Evolutionary conservation across 2,797 vertebrate species (phyloP).

Genomic region (Nannoperca australis): DNA sequence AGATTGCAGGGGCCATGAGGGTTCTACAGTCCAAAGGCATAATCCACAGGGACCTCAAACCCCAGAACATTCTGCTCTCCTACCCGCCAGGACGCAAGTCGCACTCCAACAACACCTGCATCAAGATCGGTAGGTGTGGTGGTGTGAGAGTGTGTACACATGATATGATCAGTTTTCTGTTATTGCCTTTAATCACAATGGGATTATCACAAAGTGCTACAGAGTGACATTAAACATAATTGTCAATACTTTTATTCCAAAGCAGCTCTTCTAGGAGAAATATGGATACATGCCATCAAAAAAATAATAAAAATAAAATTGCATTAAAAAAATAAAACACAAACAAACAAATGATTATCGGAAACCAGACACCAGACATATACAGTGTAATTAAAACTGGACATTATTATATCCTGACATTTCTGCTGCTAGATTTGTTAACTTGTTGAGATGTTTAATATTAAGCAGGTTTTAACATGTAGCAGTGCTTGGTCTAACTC

Average conservation of each 20-base stretch:
- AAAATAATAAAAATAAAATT: neutral
- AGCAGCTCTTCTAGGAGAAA: neutral
- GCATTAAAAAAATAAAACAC: neutral
- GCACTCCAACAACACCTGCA: slow-evolving; percentile 95
- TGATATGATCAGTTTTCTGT: neutral
- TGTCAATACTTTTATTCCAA: neutral
- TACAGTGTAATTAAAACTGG: neutral
- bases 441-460: neutral
- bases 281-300: too few species aligned
- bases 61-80: slow-evolving; percentile 96
- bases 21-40: slow-evolving; percentile 95
- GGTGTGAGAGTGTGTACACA: neutral
- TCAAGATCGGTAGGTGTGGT: slow-evolving; percentile 92
- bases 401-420: neutral
- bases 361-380: neutral
- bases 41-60: slow-evolving; percentile 97
- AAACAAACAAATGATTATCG: neutral
- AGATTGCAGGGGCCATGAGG: slow-evolving; percentile 96
- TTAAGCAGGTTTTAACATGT: neutral
- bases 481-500: neutral
- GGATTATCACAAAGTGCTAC: neutral
- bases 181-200: neutral
- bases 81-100: slow-evolving; percentile 91
- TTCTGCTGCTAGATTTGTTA: neutral
- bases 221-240: too few species aligned